phyloP scores from a whole-genome alignment of 2,888 invertebrate species.

The Strigamia transsilvanica region DNA sequence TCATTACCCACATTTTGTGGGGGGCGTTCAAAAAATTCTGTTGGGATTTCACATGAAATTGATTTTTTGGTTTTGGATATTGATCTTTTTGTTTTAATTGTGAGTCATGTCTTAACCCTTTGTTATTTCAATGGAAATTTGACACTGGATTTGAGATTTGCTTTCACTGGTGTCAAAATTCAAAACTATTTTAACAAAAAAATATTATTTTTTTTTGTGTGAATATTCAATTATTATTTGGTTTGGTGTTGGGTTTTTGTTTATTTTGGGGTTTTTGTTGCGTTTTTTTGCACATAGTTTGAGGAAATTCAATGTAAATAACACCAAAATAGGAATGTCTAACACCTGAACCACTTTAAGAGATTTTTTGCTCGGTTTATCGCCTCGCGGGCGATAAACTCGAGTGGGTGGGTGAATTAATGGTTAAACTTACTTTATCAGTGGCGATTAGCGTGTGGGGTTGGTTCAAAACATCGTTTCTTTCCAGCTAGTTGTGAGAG shows the following conservation, averaged over 20 bases:
- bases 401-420: background rate
- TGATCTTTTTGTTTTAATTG: background rate
- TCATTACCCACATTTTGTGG: background rate
- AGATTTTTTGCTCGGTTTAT: background rate
- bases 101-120: constrained; percentile 8
- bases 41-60: background rate
- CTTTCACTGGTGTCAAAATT: background rate
- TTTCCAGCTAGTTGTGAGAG: background rate
- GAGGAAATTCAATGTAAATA: background rate
- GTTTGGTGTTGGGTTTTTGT: too few species aligned
- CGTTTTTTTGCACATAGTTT: too few species aligned
- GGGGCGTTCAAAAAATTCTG: too few species aligned
- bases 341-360: constrained; percentile 13
- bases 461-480: background rate
- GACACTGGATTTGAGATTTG: background rate
- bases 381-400: too few species aligned
- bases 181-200: background rate
- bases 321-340: background rate
- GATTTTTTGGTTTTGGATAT: background rate
- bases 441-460: background rate
- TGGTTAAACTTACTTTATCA: background rate
- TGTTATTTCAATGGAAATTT: background rate
- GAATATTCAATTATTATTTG: background rate
- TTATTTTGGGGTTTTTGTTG: too few species aligned
- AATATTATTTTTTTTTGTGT: background rate